phyloP scores from a whole-genome alignment of 2,888 invertebrate species.

The Apodemia hepburni region DNA sequence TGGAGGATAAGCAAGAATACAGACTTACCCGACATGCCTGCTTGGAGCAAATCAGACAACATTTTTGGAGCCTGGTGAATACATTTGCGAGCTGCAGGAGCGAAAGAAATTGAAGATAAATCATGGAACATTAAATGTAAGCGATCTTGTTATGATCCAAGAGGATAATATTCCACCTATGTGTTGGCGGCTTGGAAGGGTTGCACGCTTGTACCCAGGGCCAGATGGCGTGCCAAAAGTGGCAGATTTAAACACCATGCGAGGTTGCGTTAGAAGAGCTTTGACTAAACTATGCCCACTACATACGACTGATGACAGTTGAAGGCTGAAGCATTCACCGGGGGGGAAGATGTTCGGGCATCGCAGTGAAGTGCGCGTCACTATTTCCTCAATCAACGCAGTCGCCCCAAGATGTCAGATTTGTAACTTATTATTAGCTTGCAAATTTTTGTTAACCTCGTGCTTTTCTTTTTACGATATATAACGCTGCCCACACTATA shows the following conservation, averaged over 20 bases:
- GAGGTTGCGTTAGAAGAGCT: slow-evolving; percentile 18
- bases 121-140: not conserved
- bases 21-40: slow-evolving; percentile 13
- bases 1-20: not conserved
- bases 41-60: slow-evolving; percentile 20
- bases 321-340: slow-evolving; percentile 6
- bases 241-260: slow-evolving; percentile 21
- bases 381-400: no score
- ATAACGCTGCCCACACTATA: no score
- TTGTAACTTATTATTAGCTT: no score
- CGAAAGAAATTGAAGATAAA: slow-evolving; percentile 10
- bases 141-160: slow-evolving; percentile 19
- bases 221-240: slow-evolving; percentile 22
- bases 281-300: slow-evolving; percentile 19
- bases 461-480: no score
- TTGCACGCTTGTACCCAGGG: slow-evolving; percentile 21
- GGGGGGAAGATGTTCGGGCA: not conserved
- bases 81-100: slow-evolving; percentile 15
- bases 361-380: no score
- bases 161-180: slow-evolving; percentile 17
- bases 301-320: not conserved
- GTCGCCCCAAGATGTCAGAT: no score
- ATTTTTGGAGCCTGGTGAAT: slow-evolving; percentile 27
- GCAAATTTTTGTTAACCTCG: no score
- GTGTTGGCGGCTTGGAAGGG: slow-evolving; percentile 25